phyloP scores from a whole-genome alignment of 2,113 vertebrate species.

The Spermophilus dauricus region DNA sequence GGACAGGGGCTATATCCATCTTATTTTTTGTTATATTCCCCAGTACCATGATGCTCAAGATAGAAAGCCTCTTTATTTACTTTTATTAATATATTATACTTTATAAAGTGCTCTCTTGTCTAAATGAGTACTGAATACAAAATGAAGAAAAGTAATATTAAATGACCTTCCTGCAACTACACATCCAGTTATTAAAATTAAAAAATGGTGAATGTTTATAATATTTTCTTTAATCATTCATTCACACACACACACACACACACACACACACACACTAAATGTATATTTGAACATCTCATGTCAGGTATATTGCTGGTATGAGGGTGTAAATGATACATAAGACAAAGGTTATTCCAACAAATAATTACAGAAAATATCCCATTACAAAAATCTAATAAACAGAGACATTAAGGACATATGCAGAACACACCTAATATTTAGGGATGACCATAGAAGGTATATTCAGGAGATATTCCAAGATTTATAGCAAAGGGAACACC shows the following conservation, averaged over 20 bases:
- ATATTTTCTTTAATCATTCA: slow-evolving; percentile 18
- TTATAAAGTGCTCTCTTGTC: neutral
- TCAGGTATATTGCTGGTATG: neutral
- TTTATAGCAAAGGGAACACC: neutral
- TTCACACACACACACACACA: neutral
- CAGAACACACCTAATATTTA: neutral
- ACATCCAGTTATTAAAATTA: neutral
- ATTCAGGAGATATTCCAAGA: neutral
- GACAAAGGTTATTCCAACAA: neutral
- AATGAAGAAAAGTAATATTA: slow-evolving; percentile 44
- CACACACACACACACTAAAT: neutral
- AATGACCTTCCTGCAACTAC: slow-evolving; percentile 6
- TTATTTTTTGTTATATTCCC: neutral
- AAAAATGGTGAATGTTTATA: neutral
- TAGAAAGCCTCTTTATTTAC: neutral
- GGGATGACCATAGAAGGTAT: neutral
- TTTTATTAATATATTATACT: neutral
- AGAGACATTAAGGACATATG: neutral
- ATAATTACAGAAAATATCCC: neutral
- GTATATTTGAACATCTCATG: neutral
- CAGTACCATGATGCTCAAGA: neutral
- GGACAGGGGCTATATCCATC: neutral
- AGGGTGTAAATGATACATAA: neutral
- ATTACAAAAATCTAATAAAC: neutral
- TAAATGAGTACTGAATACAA: slow-evolving; percentile 36